These are phyloP conservation scores for Prorops nasuta DNA, from an alignment of 1,140 invertebrate species.

Conservation along the genomic window DNA sequence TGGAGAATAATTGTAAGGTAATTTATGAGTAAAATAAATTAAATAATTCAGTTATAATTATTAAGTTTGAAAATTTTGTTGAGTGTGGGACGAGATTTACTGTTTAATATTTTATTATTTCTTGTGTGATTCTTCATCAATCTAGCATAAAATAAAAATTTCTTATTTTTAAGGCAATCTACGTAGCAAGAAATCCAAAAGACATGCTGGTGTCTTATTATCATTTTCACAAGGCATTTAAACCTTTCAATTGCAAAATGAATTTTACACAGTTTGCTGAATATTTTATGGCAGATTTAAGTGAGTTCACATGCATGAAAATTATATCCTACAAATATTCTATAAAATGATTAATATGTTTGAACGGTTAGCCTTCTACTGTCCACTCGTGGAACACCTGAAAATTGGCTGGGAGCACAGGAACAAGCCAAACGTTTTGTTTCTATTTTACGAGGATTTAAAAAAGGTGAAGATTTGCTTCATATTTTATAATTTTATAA, in stretches of 20 bases:
- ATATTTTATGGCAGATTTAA: neutral
- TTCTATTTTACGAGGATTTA: conserved; percentile 67
- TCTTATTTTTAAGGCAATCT: conserved; percentile 69
- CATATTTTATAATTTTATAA: neutral
- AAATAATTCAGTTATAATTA: too few relatives aligned
- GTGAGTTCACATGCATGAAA: too few relatives aligned
- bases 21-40: too few relatives aligned
- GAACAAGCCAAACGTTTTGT: conserved; percentile 59
- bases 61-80: too few relatives aligned
- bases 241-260: too few relatives aligned
- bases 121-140: too few relatives aligned
- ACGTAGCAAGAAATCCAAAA: conserved; percentile 77
- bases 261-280: neutral
- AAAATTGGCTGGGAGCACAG: conserved; percentile 59
- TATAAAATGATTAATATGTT: too few relatives aligned
- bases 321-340: too few relatives aligned
- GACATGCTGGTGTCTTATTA: conserved; percentile 76
- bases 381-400: conserved; percentile 63
- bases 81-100: too few relatives aligned
- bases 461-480: conserved; percentile 46
- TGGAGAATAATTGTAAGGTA: conserved; percentile 45
- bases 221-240: too few relatives aligned
- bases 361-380: conserved; percentile 51
- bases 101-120: too few relatives aligned
- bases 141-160: too few relatives aligned